These are phyloP conservation scores for Gibbula magus DNA, from an alignment of 2,888 invertebrate species.

Conservation along the genomic window DNA sequence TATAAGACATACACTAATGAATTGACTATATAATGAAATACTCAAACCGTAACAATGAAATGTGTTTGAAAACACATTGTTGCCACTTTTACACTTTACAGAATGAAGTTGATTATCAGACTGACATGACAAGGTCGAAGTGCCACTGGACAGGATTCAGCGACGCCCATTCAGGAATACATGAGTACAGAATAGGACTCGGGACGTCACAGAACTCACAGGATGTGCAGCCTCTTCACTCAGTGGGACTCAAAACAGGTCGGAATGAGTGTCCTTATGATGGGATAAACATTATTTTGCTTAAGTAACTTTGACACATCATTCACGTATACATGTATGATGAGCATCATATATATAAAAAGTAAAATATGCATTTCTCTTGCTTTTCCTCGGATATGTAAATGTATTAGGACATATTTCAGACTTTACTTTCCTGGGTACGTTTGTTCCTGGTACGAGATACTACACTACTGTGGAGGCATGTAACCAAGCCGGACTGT, in stretches of 20 bases:
- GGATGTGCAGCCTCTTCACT: conserved; percentile 1
- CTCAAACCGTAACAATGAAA: too few relatives aligned
- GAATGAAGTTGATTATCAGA: conserved; percentile 15
- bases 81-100: not conserved
- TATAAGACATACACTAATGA: too few relatives aligned
- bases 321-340: too few relatives aligned
- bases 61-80: too few relatives aligned
- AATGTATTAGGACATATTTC: not conserved
- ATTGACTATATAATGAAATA: too few relatives aligned
- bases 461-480: conserved; percentile 32
- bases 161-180: conserved; percentile 4
- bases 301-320: too few relatives aligned
- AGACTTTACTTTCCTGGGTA: not conserved
- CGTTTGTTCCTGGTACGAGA: conserved; percentile 17
- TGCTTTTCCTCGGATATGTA: too few relatives aligned
- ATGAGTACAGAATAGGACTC: conserved; percentile 15
- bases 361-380: too few relatives aligned
- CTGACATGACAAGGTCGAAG: not conserved
- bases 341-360: too few relatives aligned
- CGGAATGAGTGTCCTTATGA: too few relatives aligned
- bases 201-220: not conserved
- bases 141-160: conserved; percentile 21
- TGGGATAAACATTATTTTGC: too few relatives aligned
- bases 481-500: conserved; percentile 29
- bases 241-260: conserved; percentile 16